Base-by-base conservation (phyloP, 2,797 vertebrate genomes). In the Enteromius afrohamiltoni region DNA sequence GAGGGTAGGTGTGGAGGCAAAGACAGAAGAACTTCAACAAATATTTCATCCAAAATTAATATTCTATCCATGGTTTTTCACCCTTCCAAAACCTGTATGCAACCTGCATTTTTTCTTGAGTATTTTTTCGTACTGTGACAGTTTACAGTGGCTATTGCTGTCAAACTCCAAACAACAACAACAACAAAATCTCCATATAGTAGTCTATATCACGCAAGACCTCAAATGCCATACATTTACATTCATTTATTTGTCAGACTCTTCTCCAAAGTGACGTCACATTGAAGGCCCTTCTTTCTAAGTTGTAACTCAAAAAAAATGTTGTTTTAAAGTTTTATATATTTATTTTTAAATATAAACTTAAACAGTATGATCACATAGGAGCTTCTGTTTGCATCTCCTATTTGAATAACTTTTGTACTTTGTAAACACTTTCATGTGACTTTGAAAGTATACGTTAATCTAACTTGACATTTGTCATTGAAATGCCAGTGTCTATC, bases 181-280 rank as follows among this genome's bases (percentile, higher is more conserved):
- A 47, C 45, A 47, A 47, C 11, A 71, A 73, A 45, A 78, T 65
- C 6, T 78, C 58, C 42, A 78, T 77, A 49, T 49, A 49, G 42
- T 19, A 7, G 17, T 77, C 76, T 1, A 29, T 62, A 42, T 62
- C 16, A 77, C 9, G 11, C 5, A 77, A 62, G 8, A 29, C 23
- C 29, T 60, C 19, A 26, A 42, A 77, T 21, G 37, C 17, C 19
- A 47, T n/a, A 65, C 23, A 62, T 65, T 78, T 74, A 55, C 49
- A 55, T 37, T 74, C 1, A 49, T 65, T 19, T 29, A 49, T 21
- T 62, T 49, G 60, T 10, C 42, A 65, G 77, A 31, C 42, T 49
- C 49, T 78, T 65, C 47, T 78, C 60, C 11, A 31, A 49, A 16
- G 42, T 8, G 34, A 31, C 29, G 7, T 64, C 17, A 14, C 34